These are phyloP conservation scores for Drosophila antonietae DNA, from an alignment of 2,888 invertebrate genomes.

Conservation along the genomic window DNA sequence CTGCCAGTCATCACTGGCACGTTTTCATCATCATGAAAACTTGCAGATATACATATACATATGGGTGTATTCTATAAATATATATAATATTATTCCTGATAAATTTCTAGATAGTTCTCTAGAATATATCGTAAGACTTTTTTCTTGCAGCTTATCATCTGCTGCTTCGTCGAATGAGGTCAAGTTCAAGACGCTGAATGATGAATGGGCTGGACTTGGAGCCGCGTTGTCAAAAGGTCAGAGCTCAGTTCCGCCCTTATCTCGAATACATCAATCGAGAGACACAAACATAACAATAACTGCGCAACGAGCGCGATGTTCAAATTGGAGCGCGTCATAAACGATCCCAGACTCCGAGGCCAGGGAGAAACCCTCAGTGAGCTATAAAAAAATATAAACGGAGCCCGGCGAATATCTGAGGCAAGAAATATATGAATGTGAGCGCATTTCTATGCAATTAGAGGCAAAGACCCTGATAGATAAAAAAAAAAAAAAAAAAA, in stretches of 20 bases:
- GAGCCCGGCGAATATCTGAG: conserved; percentile 26
- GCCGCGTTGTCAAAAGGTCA: conserved; percentile 22
- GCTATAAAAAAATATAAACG: conserved; percentile 33
- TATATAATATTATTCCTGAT: not conserved
- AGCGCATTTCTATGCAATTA: conserved; percentile 67
- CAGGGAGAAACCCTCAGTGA: conserved; percentile 40
- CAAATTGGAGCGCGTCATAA: conserved; percentile 22
- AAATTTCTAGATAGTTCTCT: not conserved
- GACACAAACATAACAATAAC: conserved; percentile 12
- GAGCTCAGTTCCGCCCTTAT: conserved; percentile 36
- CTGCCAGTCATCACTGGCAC: no score
- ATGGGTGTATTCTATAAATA: no score
- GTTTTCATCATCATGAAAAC: no score
- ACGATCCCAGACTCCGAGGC: conserved; percentile 17
- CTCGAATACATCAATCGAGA: conserved; percentile 27
- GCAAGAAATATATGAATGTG: conserved; percentile 29
- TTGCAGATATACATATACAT: no score
- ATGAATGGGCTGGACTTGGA: not conserved
- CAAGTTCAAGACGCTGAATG: conserved; percentile 32
- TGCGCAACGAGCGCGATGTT: conserved; percentile 12
- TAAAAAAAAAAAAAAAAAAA: conserved; percentile 44
- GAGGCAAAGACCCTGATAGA: conserved; percentile 57
- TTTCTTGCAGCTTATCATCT: conserved; percentile 14
- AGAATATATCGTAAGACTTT: no score
- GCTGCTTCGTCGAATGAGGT: conserved; percentile 13